Evolutionary conservation across 1,140 invertebrate species (phyloP).

Genomic region (Eumeta japonica): DNA sequence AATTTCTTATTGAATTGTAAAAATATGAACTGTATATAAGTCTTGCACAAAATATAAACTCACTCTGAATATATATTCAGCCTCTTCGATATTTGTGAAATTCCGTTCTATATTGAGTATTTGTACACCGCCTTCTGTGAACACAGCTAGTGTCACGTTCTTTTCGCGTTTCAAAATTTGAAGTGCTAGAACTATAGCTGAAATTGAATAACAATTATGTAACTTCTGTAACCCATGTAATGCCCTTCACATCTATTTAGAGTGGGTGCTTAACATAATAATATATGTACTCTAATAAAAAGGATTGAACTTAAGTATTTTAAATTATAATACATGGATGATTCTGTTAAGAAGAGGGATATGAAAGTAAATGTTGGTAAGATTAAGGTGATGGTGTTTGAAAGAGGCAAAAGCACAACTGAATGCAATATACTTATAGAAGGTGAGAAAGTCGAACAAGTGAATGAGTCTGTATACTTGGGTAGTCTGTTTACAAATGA

Average conservation of each 20-base stretch:
- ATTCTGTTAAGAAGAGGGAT: no score
- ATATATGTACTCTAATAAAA: neutral
- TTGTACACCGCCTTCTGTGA: slow-evolving; percentile 37
- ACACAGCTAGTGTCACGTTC: slow-evolving; percentile 37
- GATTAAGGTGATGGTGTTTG: no score
- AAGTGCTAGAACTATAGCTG: slow-evolving; percentile 40
- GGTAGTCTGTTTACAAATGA: no score
- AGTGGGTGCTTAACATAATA: neutral
- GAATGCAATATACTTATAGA: no score
- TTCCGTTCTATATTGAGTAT: slow-evolving; percentile 34
- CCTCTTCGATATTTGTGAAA: slow-evolving; percentile 34
- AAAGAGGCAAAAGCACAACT: no score
- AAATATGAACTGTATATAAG: neutral
- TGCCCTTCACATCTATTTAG: no score
- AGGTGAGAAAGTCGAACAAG: no score
- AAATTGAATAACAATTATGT: slow-evolving; percentile 10
- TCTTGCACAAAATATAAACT: slow-evolving; percentile 1
- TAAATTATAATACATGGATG: neutral
- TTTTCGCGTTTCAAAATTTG: slow-evolving; percentile 43
- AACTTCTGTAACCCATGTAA: no score
- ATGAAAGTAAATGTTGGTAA: no score
- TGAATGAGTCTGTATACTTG: no score
- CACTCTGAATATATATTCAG: slow-evolving; percentile 39
- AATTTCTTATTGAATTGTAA: neutral
- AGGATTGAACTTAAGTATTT: slow-evolving; percentile 3